Evolutionary conservation across 2,113 vertebrate genomes (phyloP), one percentile per base, ranked within the genome.

Genomic region (Dicrurus megarhynchus): DNA sequence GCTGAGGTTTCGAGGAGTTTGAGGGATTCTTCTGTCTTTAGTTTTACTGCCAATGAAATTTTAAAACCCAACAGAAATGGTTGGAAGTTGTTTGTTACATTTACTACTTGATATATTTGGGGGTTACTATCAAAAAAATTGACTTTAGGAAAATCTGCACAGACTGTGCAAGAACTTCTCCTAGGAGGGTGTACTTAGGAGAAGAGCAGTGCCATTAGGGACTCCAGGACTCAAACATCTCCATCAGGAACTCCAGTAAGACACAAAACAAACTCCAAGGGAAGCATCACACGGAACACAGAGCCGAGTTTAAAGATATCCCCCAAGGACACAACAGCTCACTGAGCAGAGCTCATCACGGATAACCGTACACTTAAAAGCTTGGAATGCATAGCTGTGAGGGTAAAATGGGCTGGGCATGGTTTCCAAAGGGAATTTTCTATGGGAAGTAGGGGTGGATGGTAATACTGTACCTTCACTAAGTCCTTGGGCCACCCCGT

Each of bases 401-500:
- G 77, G 76, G 65, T 49, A 71, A 90, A 93, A 96, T 2, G 23
- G 73, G 69, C 52, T 85, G 7, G 6, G 83, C 55, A 52, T 6
- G 46, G 90, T 59, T 96, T 57, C 93, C 94, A 83, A 83, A 37
- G 37, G 46, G 37, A 52, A 87, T 97, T 96, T 96, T 90, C 95
- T 96, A 95, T 8, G 65, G 26, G 85, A 84, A 97, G 74, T 11
- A 44, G 94, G 22, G 84, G 61, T 42, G 96, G 70, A 94, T 86
- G 70, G 60, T 75, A 50, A 96, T 96, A 96, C 96, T 94, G 96
- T 98, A 99, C 99, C 99, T 99, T 99, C 59, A 99, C 99, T 96
- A 99, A 98, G 97, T 99, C 99, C 98, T 99, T 99, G 76, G 99
- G 99, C 99, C 99, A 99, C 46, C 99, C 99, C 80, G 99, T 99